A percentile compares a stretch with the other conserved stretches of the same genome.
phyloP scores from a whole-genome alignment of 64 coral and sea anemone genomes.

The Actinia equina region DNA sequence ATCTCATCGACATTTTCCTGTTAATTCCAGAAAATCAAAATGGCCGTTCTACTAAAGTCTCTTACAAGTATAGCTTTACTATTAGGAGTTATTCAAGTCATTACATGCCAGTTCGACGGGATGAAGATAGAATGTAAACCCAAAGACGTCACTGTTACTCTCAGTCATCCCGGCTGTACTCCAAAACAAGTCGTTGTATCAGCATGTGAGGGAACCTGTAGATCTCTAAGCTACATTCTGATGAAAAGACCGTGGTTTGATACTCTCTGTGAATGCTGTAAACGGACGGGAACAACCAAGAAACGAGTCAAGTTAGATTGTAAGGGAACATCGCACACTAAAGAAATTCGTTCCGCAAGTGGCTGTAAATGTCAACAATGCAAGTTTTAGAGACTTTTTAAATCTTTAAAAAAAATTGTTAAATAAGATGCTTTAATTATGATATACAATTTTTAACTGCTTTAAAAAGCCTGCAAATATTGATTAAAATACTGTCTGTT shows the following conservation, averaged over 20 bases:
- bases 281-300: neutral
- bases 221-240: neutral
- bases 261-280: conserved; percentile 8
- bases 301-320: neutral
- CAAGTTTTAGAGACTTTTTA: neutral
- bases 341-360: neutral
- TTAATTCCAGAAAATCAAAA: neutral
- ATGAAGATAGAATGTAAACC: conserved; percentile 5
- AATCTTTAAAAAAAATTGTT: neutral
- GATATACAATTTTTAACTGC: neutral
- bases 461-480: neutral
- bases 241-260: neutral
- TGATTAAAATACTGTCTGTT: neutral
- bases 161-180: neutral
- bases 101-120: neutral
- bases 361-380: conserved; percentile 7
- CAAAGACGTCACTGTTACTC: neutral
- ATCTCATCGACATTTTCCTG: neutral
- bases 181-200: neutral
- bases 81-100: neutral
- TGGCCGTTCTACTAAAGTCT: neutral
- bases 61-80: neutral
- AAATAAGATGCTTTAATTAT: neutral
- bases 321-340: neutral
- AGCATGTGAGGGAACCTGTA: neutral